phyloP scores from a whole-genome alignment of 2,797 vertebrate species.

The Pyrocephalus nanus region DNA sequence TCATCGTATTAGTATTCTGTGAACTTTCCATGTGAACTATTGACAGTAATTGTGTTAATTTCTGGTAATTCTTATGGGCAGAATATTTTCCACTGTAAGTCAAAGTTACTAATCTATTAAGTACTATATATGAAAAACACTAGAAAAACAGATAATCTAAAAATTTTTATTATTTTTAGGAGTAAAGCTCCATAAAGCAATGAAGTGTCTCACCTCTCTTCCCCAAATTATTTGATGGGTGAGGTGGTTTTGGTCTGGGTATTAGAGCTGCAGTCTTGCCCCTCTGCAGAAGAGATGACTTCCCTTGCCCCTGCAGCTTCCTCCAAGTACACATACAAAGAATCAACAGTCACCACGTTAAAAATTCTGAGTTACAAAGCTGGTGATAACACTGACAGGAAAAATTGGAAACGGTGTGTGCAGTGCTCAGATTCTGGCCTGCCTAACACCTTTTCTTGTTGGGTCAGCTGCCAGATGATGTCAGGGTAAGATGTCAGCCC shows the following conservation, averaged over 20 bases:
- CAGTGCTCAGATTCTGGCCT: not conserved
- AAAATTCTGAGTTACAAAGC: not conserved
- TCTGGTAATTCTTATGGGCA: not conserved
- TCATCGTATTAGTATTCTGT: not conserved
- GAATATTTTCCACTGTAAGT: not conserved
- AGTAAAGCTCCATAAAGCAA: not conserved
- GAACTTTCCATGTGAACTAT: not conserved
- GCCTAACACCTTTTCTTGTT: not conserved
- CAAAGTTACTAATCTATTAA: not conserved
- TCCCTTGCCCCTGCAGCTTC: not conserved
- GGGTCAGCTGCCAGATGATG: not conserved
- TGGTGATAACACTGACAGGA: not conserved
- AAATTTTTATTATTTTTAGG: not conserved
- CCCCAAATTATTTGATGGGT: not conserved
- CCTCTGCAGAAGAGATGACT: not conserved
- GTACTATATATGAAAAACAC: not conserved
- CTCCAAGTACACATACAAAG: not conserved
- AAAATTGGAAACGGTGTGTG: rapidly evolving
- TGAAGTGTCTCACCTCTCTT: not conserved
- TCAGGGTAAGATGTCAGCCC: not conserved
- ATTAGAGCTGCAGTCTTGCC: not conserved
- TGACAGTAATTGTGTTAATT: not conserved
- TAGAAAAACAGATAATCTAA: not conserved
- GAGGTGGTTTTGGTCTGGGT: not conserved
- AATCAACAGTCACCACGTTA: not conserved